These are phyloP conservation scores for Hirtodrosophila histrioides DNA, from an alignment of 2,888 invertebrate species.

Conservation along the genomic window DNA sequence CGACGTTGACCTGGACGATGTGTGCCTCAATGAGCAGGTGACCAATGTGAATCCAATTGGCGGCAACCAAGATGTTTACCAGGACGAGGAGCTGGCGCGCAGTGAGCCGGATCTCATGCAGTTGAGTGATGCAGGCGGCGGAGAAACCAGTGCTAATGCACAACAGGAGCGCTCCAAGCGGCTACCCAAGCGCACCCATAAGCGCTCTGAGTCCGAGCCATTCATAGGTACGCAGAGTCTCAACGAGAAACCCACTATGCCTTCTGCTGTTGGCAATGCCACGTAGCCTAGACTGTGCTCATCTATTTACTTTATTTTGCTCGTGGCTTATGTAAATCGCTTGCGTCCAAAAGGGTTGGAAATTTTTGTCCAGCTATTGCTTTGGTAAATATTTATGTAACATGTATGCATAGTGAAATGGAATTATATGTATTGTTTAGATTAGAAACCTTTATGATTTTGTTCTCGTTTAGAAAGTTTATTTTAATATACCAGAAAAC, in stretches of 20 bases:
- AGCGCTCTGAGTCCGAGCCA: conserved; percentile 84
- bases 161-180: conserved; percentile 60
- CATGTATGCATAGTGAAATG: conserved; percentile 30
- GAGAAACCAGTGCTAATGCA: conserved; percentile 32
- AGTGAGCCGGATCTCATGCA: conserved; percentile 83
- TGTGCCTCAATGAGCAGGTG: conserved; percentile 91
- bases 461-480: conserved; percentile 9
- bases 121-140: conserved; percentile 40
- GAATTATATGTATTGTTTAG: conserved; percentile 30
- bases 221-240: conserved; percentile 74
- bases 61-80: conserved; percentile 61
- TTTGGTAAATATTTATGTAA: conserved; percentile 10
- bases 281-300: conserved; percentile 41
- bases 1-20: conserved; percentile 92
- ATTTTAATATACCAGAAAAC: not conserved
- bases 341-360: conserved; percentile 26
- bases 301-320: conserved; percentile 19
- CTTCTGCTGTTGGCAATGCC: conserved; percentile 38
- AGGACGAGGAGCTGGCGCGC: conserved; percentile 82
- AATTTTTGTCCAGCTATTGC: not conserved
- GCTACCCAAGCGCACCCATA: conserved; percentile 81
- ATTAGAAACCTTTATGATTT: conserved; percentile 2
- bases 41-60: conserved; percentile 61
- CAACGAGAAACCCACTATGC: conserved; percentile 33
- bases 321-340: conserved; percentile 28